Percentiles rank a stretch among this genome's conserved stretches.
Evolutionary conservation across 2,113 vertebrate genomes (phyloP).

Genomic region (western clawed frog (Xenopus tropicalis)): DNA sequence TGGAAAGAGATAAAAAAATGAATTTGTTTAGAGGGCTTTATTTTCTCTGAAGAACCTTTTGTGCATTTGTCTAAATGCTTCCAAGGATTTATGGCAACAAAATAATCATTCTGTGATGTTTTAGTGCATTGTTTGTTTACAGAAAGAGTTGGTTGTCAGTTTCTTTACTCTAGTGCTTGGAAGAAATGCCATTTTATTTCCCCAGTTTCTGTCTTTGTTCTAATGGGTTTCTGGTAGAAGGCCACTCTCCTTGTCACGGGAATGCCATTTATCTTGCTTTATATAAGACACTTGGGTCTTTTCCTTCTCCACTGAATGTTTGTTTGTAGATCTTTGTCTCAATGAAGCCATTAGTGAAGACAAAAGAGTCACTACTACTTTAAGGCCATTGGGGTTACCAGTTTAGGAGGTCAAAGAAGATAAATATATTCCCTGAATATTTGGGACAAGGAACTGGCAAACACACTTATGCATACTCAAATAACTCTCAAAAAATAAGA

Average conservation of each 20-base stretch:
- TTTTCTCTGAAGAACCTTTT: too few relatives aligned
- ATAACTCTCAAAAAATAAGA: background rate
- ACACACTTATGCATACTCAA: background rate
- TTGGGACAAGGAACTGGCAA: background rate
- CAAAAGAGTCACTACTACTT: conserved; percentile 31
- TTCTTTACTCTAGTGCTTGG: conserved; percentile 5
- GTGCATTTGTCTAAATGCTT: background rate
- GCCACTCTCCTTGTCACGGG: conserved; percentile 7
- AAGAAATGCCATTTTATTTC: conserved; percentile 22
- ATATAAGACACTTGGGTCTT: conserved; percentile 2
- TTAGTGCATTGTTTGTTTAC: background rate
- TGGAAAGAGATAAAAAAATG: too few relatives aligned
- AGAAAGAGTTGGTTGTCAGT: conserved; percentile 5
- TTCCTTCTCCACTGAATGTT: conserved; percentile 10
- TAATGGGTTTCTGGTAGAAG: background rate
- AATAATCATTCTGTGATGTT: background rate
- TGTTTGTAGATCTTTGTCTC: conserved; percentile 47
- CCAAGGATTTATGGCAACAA: background rate
- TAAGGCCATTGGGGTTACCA: conserved; percentile 14
- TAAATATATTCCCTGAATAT: conserved; percentile 17
- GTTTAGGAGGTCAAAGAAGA: conserved; percentile 41
- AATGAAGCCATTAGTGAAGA: conserved; percentile 46
- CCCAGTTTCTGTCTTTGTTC: background rate
- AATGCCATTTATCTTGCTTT: conserved; percentile 35
- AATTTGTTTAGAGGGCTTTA: too few relatives aligned